Conservation (phyloP, 2,113 vertebrate genomes). For the Apaloderma vittatum region DNA sequence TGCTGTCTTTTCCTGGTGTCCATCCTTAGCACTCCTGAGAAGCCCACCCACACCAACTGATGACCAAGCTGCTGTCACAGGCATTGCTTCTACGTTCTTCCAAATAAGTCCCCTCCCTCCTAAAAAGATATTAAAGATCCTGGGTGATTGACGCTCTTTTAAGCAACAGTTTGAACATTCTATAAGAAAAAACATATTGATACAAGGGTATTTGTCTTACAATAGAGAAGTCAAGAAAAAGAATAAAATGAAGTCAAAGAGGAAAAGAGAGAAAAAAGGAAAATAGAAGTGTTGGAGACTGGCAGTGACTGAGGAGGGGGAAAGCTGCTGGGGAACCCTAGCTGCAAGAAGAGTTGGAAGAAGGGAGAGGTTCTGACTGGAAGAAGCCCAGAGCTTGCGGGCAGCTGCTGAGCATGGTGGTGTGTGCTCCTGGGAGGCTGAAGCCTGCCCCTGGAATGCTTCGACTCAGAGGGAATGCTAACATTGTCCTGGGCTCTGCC, state of each 20-base stretch:
- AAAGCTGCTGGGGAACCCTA: background rate
- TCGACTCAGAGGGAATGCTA: constrained; percentile 5
- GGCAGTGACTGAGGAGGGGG: background rate
- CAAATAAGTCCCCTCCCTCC: background rate
- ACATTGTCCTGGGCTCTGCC: constrained; percentile 26
- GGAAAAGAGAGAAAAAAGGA: background rate
- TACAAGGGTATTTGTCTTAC: background rate
- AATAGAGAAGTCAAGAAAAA: background rate
- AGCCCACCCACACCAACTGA: background rate
- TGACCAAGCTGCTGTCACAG: background rate
- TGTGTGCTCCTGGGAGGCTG: constrained; percentile 26
- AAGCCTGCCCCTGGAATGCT: background rate
- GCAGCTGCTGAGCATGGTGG: background rate
- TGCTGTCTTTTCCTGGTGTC: background rate
- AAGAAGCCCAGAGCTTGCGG: background rate
- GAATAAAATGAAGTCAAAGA: background rate
- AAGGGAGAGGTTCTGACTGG: background rate
- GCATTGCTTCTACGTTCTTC: background rate
- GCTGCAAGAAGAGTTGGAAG: background rate
- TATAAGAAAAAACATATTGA: background rate
- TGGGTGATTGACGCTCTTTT: background rate
- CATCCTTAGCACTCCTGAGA: background rate
- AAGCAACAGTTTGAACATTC: background rate
- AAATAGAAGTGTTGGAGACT: background rate
- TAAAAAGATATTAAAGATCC: background rate